Evolutionary conservation across 1,140 invertebrate species (phyloP).

Genomic region (Chrysomallon squamiferum): DNA sequence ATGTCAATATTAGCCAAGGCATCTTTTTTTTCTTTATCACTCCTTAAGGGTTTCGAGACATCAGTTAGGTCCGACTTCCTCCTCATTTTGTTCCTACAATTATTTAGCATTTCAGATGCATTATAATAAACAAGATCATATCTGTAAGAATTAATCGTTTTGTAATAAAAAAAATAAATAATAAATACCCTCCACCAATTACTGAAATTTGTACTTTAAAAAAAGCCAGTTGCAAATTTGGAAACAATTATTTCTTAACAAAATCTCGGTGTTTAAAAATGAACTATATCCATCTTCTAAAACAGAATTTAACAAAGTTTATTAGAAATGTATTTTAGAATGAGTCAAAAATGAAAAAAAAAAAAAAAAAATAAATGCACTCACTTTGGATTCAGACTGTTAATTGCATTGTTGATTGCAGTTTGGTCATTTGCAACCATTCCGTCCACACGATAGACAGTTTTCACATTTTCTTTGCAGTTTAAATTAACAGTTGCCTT

Average conservation of each 20-base stretch:
- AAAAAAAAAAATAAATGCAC: background rate
- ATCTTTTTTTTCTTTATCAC: constrained; percentile 65
- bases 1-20: constrained; percentile 67
- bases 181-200: background rate
- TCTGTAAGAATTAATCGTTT: background rate
- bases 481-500: constrained; percentile 34
- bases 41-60: constrained; percentile 64
- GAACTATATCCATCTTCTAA: background rate
- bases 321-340: background rate
- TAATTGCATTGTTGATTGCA: constrained; percentile 69
- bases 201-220: too few species aligned
- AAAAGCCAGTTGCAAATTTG: too few species aligned
- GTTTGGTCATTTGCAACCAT: constrained; percentile 69
- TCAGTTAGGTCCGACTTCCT: constrained; percentile 56
- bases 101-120: background rate
- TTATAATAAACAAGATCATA: background rate
- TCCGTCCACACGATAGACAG: constrained; percentile 70
- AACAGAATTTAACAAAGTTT: background rate
- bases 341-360: background rate
- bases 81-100: constrained; percentile 17
- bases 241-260: background rate
- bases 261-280: background rate
- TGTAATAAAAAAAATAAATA: background rate
- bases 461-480: constrained; percentile 57
- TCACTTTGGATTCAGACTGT: constrained; percentile 57